Evolutionary conservation across 2,888 invertebrate genomes (phyloP).

Genomic region (Spisula solida): DNA sequence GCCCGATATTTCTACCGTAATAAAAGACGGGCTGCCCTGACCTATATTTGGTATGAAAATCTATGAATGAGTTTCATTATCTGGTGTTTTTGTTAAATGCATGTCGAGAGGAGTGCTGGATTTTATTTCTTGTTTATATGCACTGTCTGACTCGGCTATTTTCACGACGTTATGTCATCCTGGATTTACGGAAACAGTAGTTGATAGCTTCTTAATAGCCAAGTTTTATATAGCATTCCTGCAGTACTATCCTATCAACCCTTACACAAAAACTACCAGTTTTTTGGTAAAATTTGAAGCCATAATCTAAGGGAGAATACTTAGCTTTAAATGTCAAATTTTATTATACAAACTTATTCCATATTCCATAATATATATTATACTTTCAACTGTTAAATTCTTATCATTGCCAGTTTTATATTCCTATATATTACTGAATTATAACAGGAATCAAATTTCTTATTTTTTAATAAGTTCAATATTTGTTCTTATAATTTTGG

Average conservation of each 20-base stretch:
- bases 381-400: too few relatives aligned
- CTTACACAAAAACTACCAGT: background rate
- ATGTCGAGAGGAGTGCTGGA: background rate
- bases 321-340: too few relatives aligned
- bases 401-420: too few relatives aligned
- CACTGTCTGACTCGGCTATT: constrained; percentile 31
- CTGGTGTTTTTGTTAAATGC: background rate
- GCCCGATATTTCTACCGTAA: background rate
- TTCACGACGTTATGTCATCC: constrained; percentile 21
- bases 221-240: constrained; percentile 22
- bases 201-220: constrained; percentile 45
- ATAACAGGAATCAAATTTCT: too few relatives aligned
- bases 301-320: too few relatives aligned
- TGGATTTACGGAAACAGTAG: constrained; percentile 26
- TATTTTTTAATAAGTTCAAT: too few relatives aligned
- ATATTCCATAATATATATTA: too few relatives aligned
- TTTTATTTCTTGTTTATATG: constrained; percentile 37
- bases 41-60: constrained; percentile 26
- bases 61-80: constrained; percentile 20
- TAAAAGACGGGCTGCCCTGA: background rate
- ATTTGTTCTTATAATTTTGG: too few relatives aligned
- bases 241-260: background rate
- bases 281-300: too few relatives aligned
- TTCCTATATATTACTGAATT: too few relatives aligned
- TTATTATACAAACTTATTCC: too few relatives aligned